Evolutionary conservation across 2,113 vertebrate genomes (phyloP).

Genomic region (Hemibagrus wyckioides): DNA sequence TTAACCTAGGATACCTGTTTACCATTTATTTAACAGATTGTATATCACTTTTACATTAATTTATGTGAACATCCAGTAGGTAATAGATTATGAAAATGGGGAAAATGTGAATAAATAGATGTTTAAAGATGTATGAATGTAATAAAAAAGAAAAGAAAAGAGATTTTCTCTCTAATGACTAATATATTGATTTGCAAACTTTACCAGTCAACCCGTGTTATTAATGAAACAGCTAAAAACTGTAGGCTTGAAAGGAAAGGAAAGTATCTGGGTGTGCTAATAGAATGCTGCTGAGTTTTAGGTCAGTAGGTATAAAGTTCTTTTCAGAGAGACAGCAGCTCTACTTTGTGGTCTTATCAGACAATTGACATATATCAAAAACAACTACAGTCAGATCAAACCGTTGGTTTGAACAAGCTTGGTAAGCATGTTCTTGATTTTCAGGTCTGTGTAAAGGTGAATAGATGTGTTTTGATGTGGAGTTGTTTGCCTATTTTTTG

Average conservation of each 20-base stretch:
- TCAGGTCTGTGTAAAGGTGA: slow-evolving; percentile 26
- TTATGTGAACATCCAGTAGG: neutral
- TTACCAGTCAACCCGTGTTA: neutral
- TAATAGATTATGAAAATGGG: neutral
- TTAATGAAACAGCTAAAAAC: neutral
- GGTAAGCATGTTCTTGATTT: neutral
- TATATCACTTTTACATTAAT: neutral
- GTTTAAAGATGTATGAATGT: neutral
- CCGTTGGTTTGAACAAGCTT: neutral
- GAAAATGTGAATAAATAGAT: neutral
- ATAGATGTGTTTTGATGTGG: neutral
- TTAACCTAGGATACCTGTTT: neutral
- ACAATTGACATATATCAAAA: neutral
- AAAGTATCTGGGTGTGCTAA: neutral
- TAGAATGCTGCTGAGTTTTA: neutral
- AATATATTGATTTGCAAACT: neutral
- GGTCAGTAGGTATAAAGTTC: neutral
- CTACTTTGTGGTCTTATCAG: neutral
- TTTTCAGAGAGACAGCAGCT: neutral
- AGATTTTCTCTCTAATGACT: neutral
- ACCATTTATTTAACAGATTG: neutral
- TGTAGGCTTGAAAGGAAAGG: neutral
- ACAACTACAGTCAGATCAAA: neutral
- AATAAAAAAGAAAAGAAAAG: neutral
- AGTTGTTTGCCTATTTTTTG: neutral